Evolutionary conservation across 2,888 invertebrate genomes (phyloP), one percentile per base, ranked within the genome.

Genomic region (Nomada fucata): DNA sequence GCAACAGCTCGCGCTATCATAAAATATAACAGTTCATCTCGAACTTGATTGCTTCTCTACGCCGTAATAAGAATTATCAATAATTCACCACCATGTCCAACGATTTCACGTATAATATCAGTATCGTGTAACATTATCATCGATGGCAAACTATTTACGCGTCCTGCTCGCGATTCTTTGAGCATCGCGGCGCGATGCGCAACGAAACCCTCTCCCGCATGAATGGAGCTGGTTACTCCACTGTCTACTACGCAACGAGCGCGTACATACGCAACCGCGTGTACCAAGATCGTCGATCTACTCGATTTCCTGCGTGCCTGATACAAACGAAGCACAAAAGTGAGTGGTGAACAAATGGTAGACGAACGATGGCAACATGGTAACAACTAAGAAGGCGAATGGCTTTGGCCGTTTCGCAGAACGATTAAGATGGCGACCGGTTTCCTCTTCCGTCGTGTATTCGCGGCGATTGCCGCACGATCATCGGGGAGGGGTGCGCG

Each of bases 291-390:
- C 18, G 50, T 18, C 9, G 26, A 84, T 74, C 85, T 87, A 74
- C 86, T 88, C 83, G 71, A 18, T 72, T 42, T 79, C 44, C 85
- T 91, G 76, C 18, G 59, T 47, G 50, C 89, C 86, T 83, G 82
- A 23, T 88, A 73, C 29, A 44, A 13, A n/a, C 76, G 85, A 86
- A 90, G 85, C 86, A 82, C 72, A 82, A 89, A 91, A 91, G 89
- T 90, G 92, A 91, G 91, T 91, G 91, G 91, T 89, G 90, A 91
- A 90, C 88, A 86, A 91, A 88, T 90, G 88, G 85, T 85, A 85
- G 82, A 82, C 64, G 85, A 76, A 88, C 85, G 82, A 84, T 79
- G 81, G 88, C 86, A 90, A 90, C 79, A 73, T 81, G 82, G 86
- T 86, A 83, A 79, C 81, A 71, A 86, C 77, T 76, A 84, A 88